Evolutionary conservation across 2,797 vertebrate species (phyloP).

Genomic region (Gadopsis marmoratus): DNA sequence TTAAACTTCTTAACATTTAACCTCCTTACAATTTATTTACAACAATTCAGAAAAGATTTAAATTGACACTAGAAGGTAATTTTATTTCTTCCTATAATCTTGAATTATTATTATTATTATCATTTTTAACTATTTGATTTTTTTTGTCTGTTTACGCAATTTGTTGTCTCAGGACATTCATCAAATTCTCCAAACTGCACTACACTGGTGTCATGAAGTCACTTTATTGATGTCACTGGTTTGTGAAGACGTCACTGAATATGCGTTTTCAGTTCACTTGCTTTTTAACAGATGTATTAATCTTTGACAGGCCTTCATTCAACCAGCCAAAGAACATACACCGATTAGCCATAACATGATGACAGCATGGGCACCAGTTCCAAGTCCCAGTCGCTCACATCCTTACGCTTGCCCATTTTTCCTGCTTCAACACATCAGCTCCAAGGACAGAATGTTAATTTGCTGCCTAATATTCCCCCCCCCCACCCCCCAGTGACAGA

Average conservation of each 20-base stretch:
- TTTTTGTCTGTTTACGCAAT: neutral
- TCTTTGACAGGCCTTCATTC: conserved; percentile 14
- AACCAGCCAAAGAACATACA: neutral
- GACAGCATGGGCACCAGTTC: too few relatives aligned
- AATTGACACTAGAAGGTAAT: neutral
- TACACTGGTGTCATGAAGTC: neutral
- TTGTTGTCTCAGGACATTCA: conserved; percentile 15
- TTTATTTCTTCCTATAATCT: neutral
- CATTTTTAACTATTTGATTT: neutral
- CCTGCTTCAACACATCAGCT: too few relatives aligned
- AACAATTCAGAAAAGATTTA: neutral
- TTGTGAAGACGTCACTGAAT: conserved; percentile 10
- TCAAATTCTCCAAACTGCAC: neutral
- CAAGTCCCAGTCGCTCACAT: too few relatives aligned
- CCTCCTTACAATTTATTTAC: neutral
- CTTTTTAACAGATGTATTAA: conserved; percentile 5
- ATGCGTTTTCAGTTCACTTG: neutral
- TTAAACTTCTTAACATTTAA: neutral
- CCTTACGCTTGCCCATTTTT: too few relatives aligned
- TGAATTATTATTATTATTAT: neutral
- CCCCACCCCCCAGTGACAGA: too few relatives aligned
- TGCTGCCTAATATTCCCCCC: too few relatives aligned
- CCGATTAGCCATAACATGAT: too few relatives aligned
- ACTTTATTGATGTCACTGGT: conserved; percentile 14
- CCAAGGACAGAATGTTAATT: too few relatives aligned